phyloP scores from a whole-genome alignment of 2,888 invertebrate genomes.

The Himalopsyche kuldschensis region DNA sequence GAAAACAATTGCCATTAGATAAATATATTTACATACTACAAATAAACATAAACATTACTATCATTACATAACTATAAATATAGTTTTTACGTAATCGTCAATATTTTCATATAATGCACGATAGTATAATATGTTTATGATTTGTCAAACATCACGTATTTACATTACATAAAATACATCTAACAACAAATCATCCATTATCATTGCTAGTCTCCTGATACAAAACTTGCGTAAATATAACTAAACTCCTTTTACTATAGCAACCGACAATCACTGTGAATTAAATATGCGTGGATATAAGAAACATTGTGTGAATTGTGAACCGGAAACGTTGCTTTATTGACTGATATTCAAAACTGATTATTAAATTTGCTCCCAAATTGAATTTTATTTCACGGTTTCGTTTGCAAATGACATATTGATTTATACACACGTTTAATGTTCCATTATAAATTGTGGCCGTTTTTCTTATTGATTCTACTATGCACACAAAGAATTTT shows the following conservation, averaged over 20 bases:
- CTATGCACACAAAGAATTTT: neutral
- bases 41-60: too few species aligned
- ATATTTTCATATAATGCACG: too few species aligned
- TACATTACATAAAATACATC: neutral
- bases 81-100: too few species aligned
- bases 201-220: neutral
- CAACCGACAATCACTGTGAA: neutral
- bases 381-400: neutral
- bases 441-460: neutral
- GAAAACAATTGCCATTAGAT: too few species aligned
- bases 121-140: too few species aligned
- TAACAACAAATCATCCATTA: neutral
- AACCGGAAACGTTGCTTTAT: neutral
- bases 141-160: too few species aligned
- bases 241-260: neutral
- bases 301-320: neutral
- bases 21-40: too few species aligned
- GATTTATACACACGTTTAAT: neutral
- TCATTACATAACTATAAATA: too few species aligned
- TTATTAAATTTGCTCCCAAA: neutral
- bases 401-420: neutral
- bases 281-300: neutral
- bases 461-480: neutral
- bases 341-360: neutral
- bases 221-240: neutral